Evolutionary conservation across 2,797 vertebrate genomes (phyloP).

Genomic region (Trematomus bernacchii): DNA sequence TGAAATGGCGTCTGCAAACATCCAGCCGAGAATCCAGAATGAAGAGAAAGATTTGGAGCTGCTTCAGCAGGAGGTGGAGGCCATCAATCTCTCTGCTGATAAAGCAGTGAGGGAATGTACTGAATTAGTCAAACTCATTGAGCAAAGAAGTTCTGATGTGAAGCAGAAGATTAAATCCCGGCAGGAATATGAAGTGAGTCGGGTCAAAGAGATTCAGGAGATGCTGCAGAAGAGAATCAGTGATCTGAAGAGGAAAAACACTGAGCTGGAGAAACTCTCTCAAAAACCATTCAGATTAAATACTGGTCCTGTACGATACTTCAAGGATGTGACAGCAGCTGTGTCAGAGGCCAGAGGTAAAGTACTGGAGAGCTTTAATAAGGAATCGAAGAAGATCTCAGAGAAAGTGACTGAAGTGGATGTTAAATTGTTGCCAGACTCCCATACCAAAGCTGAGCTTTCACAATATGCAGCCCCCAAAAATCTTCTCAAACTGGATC

Average conservation of each 20-base stretch:
- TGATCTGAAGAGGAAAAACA: background rate
- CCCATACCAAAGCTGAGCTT: no score
- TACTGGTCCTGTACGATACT: no score
- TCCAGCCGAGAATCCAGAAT: constrained; percentile 12
- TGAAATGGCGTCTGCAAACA: constrained; percentile 35
- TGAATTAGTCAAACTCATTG: constrained; percentile 9
- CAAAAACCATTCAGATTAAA: no score
- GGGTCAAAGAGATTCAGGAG: constrained; percentile 3
- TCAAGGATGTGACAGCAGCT: no score
- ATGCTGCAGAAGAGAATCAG: constrained; percentile 30
- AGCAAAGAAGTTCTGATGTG: constrained; percentile 6
- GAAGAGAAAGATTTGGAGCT: background rate
- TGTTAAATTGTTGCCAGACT: no score
- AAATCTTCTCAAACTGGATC: no score
- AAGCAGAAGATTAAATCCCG: constrained; percentile 35
- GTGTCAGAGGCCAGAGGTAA: no score
- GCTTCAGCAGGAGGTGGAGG: constrained; percentile 15
- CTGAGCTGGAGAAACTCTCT: no score
- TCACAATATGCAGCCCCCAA: no score
- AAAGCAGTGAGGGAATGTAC: constrained; percentile 6
- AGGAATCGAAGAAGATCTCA: no score
- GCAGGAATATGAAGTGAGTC: constrained; percentile 17
- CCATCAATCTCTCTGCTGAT: constrained; percentile 13
- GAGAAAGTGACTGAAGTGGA: no score
- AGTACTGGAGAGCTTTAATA: no score